A percentile compares a stretch with the other conserved stretches of the same genome.
These are phyloP conservation scores for Rhopalosiphum maidis DNA, from an alignment of 1,140 invertebrate species.

Conservation along the genomic window DNA sequence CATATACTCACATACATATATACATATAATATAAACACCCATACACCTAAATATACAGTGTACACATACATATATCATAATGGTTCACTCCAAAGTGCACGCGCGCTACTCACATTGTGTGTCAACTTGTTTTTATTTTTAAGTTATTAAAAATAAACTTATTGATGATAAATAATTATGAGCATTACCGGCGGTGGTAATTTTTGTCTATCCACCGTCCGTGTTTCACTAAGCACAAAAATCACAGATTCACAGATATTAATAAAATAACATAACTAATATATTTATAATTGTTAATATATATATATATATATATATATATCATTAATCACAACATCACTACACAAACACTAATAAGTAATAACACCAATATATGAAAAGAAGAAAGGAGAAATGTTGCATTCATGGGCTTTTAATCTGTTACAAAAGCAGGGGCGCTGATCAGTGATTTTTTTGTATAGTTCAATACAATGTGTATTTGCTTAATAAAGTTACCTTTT, in stretches of 20 bases:
- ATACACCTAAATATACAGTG: neutral
- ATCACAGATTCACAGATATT: constrained; percentile 29
- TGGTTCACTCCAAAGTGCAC: constrained; percentile 20
- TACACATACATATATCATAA: constrained; percentile 7
- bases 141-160: neutral
- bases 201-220: neutral
- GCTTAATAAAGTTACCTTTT: neutral
- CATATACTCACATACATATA: neutral
- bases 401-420: neutral
- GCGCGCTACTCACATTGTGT: constrained; percentile 34
- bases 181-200: constrained; percentile 48
- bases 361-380: neutral
- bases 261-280: neutral
- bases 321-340: neutral
- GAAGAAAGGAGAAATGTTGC: neutral
- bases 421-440: neutral
- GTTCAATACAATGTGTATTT: neutral
- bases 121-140: constrained; percentile 26
- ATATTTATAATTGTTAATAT: constrained; percentile 36
- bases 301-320: neutral
- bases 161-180: neutral
- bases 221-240: constrained; percentile 10
- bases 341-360: constrained; percentile 34
- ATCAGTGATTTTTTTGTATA: neutral
- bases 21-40: neutral